Evolutionary conservation across 1,140 invertebrate species (phyloP).

Genomic region (Pseudachorutes palmiensis): DNA sequence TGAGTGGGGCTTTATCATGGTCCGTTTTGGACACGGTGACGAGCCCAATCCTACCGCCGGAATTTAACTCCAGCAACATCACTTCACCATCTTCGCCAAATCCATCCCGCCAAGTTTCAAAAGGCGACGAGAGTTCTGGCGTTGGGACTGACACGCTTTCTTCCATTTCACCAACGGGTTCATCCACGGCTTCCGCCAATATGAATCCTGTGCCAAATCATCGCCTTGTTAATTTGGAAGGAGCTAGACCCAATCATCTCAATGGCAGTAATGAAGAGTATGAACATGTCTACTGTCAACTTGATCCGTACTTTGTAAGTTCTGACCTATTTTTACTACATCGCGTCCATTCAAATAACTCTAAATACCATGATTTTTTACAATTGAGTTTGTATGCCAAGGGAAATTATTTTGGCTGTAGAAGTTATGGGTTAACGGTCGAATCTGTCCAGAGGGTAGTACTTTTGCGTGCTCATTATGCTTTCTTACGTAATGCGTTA

Average conservation of each 20-base stretch:
- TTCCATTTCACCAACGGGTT: constrained; percentile 35
- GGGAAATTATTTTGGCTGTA: too few species aligned
- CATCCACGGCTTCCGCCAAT: constrained; percentile 19
- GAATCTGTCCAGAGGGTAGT: too few species aligned
- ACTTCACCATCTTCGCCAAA: too few species aligned
- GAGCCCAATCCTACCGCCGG: background rate
- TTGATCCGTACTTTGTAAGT: constrained; percentile 38
- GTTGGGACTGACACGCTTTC: constrained; percentile 35
- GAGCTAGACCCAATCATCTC: background rate
- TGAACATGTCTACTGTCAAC: constrained; percentile 37
- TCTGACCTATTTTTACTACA: background rate
- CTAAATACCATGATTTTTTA: too few species aligned
- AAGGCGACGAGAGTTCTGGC: constrained; percentile 29
- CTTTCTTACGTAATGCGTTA: too few species aligned
- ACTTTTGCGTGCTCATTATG: too few species aligned
- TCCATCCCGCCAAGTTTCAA: too few species aligned
- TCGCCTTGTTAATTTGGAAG: background rate
- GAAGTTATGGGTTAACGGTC: too few species aligned
- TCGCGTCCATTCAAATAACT: too few species aligned
- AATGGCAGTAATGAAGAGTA: constrained; percentile 29
- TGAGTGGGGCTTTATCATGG: constrained; percentile 27
- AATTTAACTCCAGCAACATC: too few species aligned
- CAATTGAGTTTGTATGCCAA: too few species aligned
- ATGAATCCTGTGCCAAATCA: background rate
- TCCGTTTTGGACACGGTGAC: constrained; percentile 20